A percentile compares a stretch with the other conserved stretches of the same genome.
These are phyloP conservation scores for Muscicapa comitata DNA, from an alignment of 2,797 vertebrate genomes.

Conservation along the genomic window DNA sequence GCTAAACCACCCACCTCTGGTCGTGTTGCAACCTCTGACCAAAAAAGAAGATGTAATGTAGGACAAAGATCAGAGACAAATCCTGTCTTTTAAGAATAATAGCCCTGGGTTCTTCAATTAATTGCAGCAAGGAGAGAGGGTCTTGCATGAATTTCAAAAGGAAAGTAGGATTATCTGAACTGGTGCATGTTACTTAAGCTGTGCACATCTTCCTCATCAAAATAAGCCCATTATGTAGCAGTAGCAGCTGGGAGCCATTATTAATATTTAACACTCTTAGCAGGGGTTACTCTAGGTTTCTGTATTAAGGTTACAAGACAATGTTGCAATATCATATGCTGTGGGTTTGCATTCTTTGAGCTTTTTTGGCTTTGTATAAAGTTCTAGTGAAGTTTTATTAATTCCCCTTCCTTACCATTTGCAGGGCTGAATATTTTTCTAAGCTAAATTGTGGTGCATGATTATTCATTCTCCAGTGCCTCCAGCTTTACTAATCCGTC, in stretches of 20 bases:
- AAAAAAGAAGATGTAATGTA: neutral
- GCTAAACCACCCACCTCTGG: neutral
- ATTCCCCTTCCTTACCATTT: neutral
- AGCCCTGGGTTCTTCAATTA: conserved; percentile 28
- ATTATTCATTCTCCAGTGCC: neutral
- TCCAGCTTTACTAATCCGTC: neutral
- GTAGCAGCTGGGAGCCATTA: conserved; percentile 40
- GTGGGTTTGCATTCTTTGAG: neutral
- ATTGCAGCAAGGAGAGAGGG: neutral
- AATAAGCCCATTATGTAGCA: conserved; percentile 35
- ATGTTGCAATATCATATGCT: neutral
- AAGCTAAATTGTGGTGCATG: neutral
- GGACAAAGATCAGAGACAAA: conserved; percentile 31
- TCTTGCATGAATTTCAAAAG: conserved; percentile 28
- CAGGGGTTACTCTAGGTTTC: neutral
- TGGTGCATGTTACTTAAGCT: neutral
- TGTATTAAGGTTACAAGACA: neutral
- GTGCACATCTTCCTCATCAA: neutral
- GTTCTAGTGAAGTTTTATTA: neutral
- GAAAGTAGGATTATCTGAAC: neutral
- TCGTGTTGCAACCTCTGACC: neutral
- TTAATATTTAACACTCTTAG: conserved; percentile 37
- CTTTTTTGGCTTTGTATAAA: neutral
- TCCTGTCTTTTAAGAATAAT: neutral
- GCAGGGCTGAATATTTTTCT: neutral